Evolutionary conservation across 1,140 invertebrate species (phyloP), one percentile per base, ranked within the genome.

Genomic region (Pseudomyrmex cubaensis): DNA sequence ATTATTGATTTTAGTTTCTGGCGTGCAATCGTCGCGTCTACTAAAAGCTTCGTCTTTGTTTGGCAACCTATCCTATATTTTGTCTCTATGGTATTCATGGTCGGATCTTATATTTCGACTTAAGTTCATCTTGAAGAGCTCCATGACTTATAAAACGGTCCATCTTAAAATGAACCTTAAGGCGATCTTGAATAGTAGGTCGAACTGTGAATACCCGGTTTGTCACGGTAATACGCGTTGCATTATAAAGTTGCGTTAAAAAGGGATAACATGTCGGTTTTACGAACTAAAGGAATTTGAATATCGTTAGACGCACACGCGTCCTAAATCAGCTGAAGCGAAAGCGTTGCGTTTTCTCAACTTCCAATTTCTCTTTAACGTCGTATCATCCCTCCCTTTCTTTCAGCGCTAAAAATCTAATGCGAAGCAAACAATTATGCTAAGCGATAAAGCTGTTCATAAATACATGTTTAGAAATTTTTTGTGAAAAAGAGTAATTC

Each of bases 391-490:
- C 20, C 44, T 78, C 25, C 15, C 9, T 61, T 67, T 50, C 48
- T 12, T 9, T 48, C 10, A n/a, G 48, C 20, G 64, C 44, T 48
- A 54, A 64, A 50, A 59, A 7, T 12, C 12, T 59, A 80, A 59
- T 35, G 66, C 64, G n/a, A 80, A 22, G 44, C 66, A 72, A 80
- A 72, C 72, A 80, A 70, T 80, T 59, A 61, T 52, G n/a, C 44
- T 72, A 80, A 72, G 64, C 54, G 0, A 59, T 66, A 78, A 35
- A 78, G 66, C 76, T 80, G 8, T 80, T 5, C 17, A 35, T 35
- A 9, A 66, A 66, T 52, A 52, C 7, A 62, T 77, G 2, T 67
- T 77, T 44, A 59, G 44, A 80, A 44, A 5, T 20, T 59, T 20
- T 59, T 59, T 72, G 72, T 80, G 7, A 61, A 44, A 72, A 72